Evolutionary conservation across 2,113 vertebrate genomes (phyloP), one percentile per base, ranked within the genome.

Genomic region (Dendrocopos noguchii): DNA sequence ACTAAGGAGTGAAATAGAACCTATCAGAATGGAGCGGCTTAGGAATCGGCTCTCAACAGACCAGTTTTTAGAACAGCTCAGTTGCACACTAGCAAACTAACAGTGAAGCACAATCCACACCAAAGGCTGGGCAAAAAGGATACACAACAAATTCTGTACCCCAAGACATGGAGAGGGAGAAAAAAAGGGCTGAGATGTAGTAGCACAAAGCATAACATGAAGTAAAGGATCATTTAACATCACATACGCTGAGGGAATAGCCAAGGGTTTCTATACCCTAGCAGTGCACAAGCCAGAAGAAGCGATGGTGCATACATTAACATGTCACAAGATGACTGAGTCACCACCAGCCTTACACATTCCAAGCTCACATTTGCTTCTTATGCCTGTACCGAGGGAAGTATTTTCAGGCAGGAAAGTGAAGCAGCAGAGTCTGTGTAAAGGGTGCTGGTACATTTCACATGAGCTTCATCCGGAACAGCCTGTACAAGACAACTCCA

Each of bases 241-340:
- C 28, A 24, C 28, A 72, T 24, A 24, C 12, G 57, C 19, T 4
- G 11, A 44, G 12, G 53, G 59, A 86, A 93, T 9, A 84, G 65
- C 59, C 24, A 74, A 74, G 19, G 80, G 79, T 60, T 81, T 61
- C 46, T 84, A 71, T 22, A 68, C 13, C 31, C 50, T 39, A 59
- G 86, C 68, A 93, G 63, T 0, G 0, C 66, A 21, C 4, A 94
- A 94, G 27, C 68, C 17, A 91, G 67, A 88, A 95, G 68, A 91
- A 93, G 67, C 91, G 84, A 80, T 28, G 90, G 70, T 91, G 96
- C 93, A 84, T 94, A 88, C 75, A 94, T 96, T 92, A 93, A 87
- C 84, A 50, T 93, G 95, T 96, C 95, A 96, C 88, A 94, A 95
- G 96, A 96, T 31, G 66, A 87, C 86, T 96, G 92, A 96, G 86